Base-by-base conservation (phyloP, 2,888 invertebrate species). In the Scaptomyza polygonia region DNA sequence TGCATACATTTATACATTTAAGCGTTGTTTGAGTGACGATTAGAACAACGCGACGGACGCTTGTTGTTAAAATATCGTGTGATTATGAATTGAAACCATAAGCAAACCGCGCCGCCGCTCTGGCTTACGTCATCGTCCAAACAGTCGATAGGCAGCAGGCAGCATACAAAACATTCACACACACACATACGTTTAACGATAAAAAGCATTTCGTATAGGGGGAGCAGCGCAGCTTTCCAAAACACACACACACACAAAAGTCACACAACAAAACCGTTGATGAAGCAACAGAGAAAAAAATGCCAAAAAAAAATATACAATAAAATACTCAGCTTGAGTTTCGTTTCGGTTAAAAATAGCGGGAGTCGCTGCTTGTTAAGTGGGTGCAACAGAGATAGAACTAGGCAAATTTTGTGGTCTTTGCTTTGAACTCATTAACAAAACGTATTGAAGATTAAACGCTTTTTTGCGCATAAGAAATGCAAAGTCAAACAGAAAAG, bases 1-100 rank as follows among this genome's bases (percentile, higher is more conserved):
- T 6, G n/a, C 9, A 29, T 29, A 29, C 8, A 47, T 29, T 21
- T 8, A 44, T 44, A 42, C 6, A 40, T 16, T 27, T 52, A 8
- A 32, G 16, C 29, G 32, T 25, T 27, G 54, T 44, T 12, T 55
- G 42, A 49, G 52, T 62, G 61, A 72, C 62, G 84, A 66, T 59
- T 71, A 85, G 79, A 79, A 79, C 62, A 39, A 12, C 21, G 36
- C 29, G 40, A 42, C 51, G 30, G 39, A 47, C 61, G 48, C 63
- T 52, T 49, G 49, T 85, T 73, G 76, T 70, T 62, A 82, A 78
- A 82, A 52, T 81, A 72, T 72, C 75, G 86, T 88, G 87, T 80
- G 87, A 86, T 86, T 86, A 86, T 86, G 88, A 88, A 86, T 88
- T 83, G 75, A 65, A 83, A 77, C 67, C 66, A 64, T 82, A 72